Percentiles rank a stretch among this genome's conserved stretches.
These are phyloP conservation scores for Macrosoma leucophasiata DNA, from an alignment of 2,888 invertebrate genomes.

Conservation along the genomic window DNA sequence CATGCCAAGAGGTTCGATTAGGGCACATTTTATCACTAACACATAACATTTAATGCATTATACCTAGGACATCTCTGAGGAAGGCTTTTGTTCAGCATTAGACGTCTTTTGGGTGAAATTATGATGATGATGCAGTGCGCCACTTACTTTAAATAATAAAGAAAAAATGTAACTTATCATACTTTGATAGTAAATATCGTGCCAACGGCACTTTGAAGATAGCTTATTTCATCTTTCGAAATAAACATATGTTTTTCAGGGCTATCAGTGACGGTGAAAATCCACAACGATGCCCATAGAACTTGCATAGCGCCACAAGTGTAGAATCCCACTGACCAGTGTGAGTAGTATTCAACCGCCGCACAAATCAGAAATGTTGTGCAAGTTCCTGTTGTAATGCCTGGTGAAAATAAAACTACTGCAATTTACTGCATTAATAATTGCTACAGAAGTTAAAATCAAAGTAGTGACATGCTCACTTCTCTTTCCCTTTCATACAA, in stretches of 20 bases:
- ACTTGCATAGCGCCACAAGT: conserved; percentile 72
- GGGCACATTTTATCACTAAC: no score
- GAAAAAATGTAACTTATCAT: conserved; percentile 16
- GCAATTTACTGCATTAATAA: not conserved
- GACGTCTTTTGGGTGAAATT: no score
- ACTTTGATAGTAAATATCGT: conserved; percentile 61
- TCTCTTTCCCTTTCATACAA: no score
- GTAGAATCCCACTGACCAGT: conserved; percentile 81
- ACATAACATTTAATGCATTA: no score
- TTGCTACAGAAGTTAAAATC: no score
- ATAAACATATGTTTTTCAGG: conserved; percentile 78
- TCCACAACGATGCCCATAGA: conserved; percentile 74
- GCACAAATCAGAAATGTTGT: conserved; percentile 80
- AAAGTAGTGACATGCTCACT: no score
- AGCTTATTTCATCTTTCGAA: conserved; percentile 73
- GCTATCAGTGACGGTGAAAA: conserved; percentile 74
- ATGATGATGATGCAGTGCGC: not conserved
- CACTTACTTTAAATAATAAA: not conserved
- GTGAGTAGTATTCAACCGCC: conserved; percentile 73
- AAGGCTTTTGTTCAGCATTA: no score
- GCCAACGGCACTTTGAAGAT: conserved; percentile 75
- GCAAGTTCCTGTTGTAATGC: conserved; percentile 76
- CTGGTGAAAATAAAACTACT: conserved; percentile 30
- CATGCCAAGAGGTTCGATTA: no score
- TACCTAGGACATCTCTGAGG: no score